Conservation (phyloP, 2,888 invertebrate genomes). For the Agriopis aurantiaria region DNA sequence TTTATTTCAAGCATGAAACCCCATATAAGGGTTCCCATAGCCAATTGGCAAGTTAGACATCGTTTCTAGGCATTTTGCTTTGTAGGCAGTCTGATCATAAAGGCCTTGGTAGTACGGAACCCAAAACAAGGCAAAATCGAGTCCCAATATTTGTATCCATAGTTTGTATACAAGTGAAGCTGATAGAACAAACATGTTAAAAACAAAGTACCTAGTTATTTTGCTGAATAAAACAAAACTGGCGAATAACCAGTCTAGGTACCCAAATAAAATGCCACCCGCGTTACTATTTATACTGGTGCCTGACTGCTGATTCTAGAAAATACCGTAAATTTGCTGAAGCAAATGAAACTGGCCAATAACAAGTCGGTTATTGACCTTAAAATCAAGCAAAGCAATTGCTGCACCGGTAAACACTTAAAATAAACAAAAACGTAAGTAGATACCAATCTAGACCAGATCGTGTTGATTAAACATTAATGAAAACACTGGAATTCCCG, state of each 20-base stretch:
- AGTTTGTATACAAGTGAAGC: no score
- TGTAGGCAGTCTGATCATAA: no score
- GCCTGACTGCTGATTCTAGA: no score
- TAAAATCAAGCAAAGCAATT: slow-evolving; percentile 10
- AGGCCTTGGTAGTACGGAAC: no score
- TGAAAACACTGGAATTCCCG: slow-evolving; percentile 13
- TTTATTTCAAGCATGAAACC: no score
- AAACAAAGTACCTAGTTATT: neutral
- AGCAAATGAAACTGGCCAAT: neutral
- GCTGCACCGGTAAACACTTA: slow-evolving; percentile 8
- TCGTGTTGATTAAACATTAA: neutral
- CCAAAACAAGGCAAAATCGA: no score
- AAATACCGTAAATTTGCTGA: neutral
- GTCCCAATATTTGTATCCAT: no score
- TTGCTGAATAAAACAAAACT: neutral
- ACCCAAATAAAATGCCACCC: no score
- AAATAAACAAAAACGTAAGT: slow-evolving; percentile 11
- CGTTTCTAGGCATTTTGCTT: no score
- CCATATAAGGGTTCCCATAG: no score
- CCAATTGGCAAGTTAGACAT: no score
- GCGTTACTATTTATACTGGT: no score
- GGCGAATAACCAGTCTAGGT: neutral
- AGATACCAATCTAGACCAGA: slow-evolving; percentile 8
- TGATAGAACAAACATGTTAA: neutral
- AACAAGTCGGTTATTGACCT: slow-evolving; percentile 9